Evolutionary conservation across 2,113 vertebrate genomes (phyloP).

Genomic region (Catharus minimus): DNA sequence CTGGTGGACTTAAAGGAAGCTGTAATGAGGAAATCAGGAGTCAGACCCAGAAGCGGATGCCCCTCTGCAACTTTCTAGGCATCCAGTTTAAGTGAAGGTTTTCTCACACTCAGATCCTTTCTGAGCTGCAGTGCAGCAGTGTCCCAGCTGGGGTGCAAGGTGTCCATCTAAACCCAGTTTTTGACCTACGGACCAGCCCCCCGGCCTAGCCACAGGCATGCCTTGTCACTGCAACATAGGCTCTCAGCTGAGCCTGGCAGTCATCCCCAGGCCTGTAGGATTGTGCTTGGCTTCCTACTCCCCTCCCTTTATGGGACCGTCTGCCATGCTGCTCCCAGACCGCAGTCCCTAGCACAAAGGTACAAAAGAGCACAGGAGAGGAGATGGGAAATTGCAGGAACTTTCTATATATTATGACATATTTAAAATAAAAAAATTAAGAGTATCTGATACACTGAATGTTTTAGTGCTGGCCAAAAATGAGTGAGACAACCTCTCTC

Average conservation of each 20-base stretch:
- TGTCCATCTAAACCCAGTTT: fast-evolving
- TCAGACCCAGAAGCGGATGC: not conserved
- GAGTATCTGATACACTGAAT: not conserved
- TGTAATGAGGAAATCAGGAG: not conserved
- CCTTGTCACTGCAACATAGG: not conserved
- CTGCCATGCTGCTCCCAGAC: fast-evolving
- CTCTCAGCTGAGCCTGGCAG: not conserved
- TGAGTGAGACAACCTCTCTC: not conserved
- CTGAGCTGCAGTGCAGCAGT: fast-evolving
- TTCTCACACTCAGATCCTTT: not conserved
- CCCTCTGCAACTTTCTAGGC: not conserved
- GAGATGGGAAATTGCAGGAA: not conserved
- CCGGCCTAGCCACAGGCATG: not conserved
- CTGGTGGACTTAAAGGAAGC: not conserved
- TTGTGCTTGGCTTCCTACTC: fast-evolving
- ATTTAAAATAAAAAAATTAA: not conserved
- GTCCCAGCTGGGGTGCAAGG: not conserved
- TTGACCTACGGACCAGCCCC: fast-evolving
- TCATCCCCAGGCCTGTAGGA: not conserved
- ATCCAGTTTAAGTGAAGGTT: not conserved
- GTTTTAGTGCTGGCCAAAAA: not conserved
- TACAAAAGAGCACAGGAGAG: not conserved
- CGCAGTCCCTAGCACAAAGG: not conserved
- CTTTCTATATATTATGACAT: not conserved
- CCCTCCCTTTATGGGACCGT: fast-evolving